These are phyloP conservation scores for Himalopsyche anomala DNA, from an alignment of 2,888 invertebrate species.

Conservation along the genomic window DNA sequence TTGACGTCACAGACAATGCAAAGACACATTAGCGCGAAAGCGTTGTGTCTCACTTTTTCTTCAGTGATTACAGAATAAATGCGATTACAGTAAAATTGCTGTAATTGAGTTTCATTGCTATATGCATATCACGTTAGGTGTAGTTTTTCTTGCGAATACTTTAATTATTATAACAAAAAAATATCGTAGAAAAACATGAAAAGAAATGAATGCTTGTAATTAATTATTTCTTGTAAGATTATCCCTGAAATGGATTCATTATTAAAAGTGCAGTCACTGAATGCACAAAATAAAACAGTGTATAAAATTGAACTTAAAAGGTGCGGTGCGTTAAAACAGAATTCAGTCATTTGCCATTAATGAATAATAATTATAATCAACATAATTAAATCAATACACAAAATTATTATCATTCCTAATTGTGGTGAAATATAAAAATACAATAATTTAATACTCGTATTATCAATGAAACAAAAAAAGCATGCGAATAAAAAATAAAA, in stretches of 20 bases:
- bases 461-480: constrained; percentile 58
- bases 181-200: too few species aligned
- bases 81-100: too few species aligned
- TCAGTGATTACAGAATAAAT: too few species aligned
- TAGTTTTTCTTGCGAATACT: too few species aligned
- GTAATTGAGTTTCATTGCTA: too few species aligned
- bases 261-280: constrained; percentile 75
- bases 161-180: too few species aligned
- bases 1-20: too few species aligned
- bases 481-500: constrained; percentile 48
- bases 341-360: constrained; percentile 75
- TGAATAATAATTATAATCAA: constrained; percentile 68
- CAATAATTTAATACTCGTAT: constrained; percentile 28
- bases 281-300: constrained; percentile 70
- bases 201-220: constrained; percentile 63
- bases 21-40: too few species aligned
- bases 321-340: constrained; percentile 68
- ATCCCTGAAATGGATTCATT: constrained; percentile 3
- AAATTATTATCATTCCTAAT: constrained; percentile 62
- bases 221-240: constrained; percentile 46
- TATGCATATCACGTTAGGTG: too few species aligned
- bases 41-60: too few species aligned
- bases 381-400: constrained; percentile 64
- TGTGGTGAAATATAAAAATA: constrained; percentile 47
- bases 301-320: constrained; percentile 67